Conservation (phyloP, 2,797 vertebrate genomes). For the Hylomyscus alleni region DNA sequence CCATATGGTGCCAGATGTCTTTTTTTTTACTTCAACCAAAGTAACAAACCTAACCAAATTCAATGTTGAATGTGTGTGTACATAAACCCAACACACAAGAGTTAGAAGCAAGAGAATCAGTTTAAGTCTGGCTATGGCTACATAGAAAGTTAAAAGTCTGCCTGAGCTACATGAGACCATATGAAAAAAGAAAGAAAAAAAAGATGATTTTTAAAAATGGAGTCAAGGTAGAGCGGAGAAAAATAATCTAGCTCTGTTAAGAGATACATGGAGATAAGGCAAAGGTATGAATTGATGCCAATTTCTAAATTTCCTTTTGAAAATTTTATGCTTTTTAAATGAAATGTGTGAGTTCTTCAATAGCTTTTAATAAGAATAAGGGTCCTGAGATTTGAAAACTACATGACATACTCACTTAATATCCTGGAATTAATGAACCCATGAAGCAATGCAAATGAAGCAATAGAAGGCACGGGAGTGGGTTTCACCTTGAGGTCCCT, state of each 20-base stretch:
- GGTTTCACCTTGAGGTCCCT: not conserved
- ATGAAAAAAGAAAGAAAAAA: not conserved
- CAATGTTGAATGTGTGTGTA: not conserved
- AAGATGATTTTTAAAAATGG: not conserved
- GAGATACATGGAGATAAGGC: conserved; percentile 25
- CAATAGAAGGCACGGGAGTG: not conserved
- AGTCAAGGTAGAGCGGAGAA: conserved; percentile 17
- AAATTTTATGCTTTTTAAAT: conserved; percentile 24
- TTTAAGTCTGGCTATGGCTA: not conserved
- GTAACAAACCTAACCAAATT: conserved; percentile 25
- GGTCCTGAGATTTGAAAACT: not conserved
- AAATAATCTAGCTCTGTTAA: not conserved
- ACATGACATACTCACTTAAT: not conserved
- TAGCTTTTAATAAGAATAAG: not conserved
- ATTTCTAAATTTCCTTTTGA: not conserved
- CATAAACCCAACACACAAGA: not conserved
- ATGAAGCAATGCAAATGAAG: not conserved
- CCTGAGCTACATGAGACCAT: not conserved
- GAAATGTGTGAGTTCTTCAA: not conserved
- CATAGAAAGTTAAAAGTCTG: not conserved
- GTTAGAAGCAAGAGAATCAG: not conserved
- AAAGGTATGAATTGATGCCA: conserved; percentile 46
- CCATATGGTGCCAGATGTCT: not conserved
- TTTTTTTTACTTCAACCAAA: conserved; percentile 31
- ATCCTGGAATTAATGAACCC: not conserved